A percentile compares a stretch with the other conserved stretches of the same genome.
Conservation (phyloP, 2,797 vertebrate genomes). For the Streptopelia turtur region DNA sequence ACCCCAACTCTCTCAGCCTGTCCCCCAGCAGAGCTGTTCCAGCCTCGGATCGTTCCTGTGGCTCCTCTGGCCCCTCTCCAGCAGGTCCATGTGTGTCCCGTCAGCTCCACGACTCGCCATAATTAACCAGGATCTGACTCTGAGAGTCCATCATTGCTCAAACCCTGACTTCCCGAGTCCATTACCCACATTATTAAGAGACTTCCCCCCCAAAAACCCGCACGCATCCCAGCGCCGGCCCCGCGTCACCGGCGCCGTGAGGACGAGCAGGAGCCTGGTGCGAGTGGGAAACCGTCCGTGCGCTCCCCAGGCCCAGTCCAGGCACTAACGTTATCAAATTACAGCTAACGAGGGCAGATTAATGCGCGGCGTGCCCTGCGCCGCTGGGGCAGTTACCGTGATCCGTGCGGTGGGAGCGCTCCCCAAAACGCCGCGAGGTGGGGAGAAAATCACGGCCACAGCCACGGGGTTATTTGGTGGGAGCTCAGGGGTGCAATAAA, state of each 20-base stretch:
- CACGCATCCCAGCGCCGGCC: accelerated
- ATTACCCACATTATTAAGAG: not conserved
- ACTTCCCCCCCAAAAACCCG: too few species aligned
- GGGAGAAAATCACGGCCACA: accelerated
- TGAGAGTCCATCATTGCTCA: accelerated
- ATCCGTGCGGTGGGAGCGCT: accelerated
- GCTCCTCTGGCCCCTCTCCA: too few species aligned
- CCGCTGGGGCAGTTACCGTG: not conserved
- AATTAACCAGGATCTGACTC: accelerated
- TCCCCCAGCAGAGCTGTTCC: too few species aligned
- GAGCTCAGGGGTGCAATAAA: not conserved
- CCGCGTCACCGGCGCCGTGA: not conserved
- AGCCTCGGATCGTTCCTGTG: too few species aligned
- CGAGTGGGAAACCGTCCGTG: not conserved
- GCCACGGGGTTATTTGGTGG: accelerated
- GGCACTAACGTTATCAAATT: not conserved
- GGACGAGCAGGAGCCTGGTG: not conserved
- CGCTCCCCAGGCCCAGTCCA: not conserved
- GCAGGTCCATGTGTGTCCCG: accelerated
- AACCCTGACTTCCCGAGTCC: not conserved
- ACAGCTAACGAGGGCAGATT: not conserved
- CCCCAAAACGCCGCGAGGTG: accelerated
- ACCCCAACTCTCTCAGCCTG: too few species aligned
- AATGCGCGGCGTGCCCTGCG: accelerated
- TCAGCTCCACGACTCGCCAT: accelerated